These are phyloP conservation scores for Petroica traversi DNA, from an alignment of 2,113 vertebrate genomes.

Conservation along the genomic window DNA sequence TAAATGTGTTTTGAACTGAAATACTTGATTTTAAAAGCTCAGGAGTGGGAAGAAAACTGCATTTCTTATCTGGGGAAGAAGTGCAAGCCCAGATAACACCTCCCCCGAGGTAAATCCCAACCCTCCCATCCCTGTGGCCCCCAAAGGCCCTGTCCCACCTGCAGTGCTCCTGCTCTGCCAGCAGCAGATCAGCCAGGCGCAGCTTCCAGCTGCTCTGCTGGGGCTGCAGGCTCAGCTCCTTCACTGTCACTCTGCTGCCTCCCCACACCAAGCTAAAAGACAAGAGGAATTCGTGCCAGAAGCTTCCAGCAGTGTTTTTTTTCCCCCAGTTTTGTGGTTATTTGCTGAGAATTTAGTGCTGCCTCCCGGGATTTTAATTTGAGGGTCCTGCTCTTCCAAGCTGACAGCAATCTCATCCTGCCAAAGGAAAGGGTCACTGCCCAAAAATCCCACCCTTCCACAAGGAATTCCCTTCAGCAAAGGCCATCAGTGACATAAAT, in stretches of 20 bases:
- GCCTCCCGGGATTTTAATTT: background rate
- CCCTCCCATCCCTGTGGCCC: background rate
- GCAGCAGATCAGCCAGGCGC: slow-evolving; percentile 74
- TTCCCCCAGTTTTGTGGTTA: background rate
- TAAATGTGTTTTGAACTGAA: background rate
- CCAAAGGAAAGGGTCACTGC: background rate
- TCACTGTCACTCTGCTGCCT: slow-evolving; percentile 83
- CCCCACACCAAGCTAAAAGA: slow-evolving; percentile 79
- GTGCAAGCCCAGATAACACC: background rate
- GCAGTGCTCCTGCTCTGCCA: slow-evolving; percentile 81
- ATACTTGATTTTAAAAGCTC: background rate
- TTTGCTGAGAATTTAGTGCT: background rate
- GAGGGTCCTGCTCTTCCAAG: background rate
- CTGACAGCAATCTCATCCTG: background rate
- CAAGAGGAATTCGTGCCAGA: rapidly evolving
- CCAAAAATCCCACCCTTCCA: background rate
- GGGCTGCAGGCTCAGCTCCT: slow-evolving; percentile 68
- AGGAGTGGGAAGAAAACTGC: rapidly evolving
- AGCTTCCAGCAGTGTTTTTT: background rate
- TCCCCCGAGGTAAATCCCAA: background rate
- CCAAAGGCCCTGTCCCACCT: slow-evolving; percentile 63
- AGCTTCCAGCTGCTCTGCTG: slow-evolving; percentile 41
- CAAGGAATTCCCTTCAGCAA: background rate
- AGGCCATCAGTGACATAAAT: background rate
- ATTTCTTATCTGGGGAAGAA: background rate